Evolutionary conservation across 2,797 vertebrate genomes (phyloP).

Genomic region (Coregonus suidteri): DNA sequence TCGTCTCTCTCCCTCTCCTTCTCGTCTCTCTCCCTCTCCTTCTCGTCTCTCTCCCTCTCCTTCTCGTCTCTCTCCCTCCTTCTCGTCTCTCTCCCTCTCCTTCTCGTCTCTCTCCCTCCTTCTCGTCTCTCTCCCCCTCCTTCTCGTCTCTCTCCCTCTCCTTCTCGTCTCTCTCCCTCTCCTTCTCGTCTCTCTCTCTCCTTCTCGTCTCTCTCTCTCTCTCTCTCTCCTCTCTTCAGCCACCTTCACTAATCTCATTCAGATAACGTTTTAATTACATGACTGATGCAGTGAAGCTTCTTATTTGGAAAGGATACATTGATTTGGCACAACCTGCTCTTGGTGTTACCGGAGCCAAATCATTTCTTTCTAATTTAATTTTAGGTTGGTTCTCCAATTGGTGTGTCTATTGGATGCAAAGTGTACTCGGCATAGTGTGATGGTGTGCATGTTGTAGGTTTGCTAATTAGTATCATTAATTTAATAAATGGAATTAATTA

Average conservation of each 20-base stretch:
- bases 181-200: too few species aligned
- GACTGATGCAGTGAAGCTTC: slow-evolving; percentile 63
- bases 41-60: too few species aligned
- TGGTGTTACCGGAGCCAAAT: slow-evolving; percentile 55
- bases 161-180: too few species aligned
- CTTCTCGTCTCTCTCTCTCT: too few species aligned
- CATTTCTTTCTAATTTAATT: slow-evolving; percentile 41
- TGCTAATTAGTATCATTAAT: neutral
- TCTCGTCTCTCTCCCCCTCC: neutral
- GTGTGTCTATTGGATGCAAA: neutral
- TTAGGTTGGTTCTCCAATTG: neutral
- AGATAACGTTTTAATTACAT: slow-evolving; percentile 18
- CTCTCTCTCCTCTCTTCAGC: slow-evolving; percentile 18
- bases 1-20: slow-evolving; percentile 22
- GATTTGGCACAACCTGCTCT: slow-evolving; percentile 59
- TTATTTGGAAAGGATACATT: slow-evolving; percentile 46
- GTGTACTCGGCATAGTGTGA: neutral
- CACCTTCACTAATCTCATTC: slow-evolving; percentile 12
- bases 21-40: too few species aligned
- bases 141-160: slow-evolving; percentile 7
- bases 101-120: too few species aligned
- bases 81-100: neutral
- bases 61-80: slow-evolving; percentile 60
- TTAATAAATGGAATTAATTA: neutral
- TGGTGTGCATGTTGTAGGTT: neutral